These are phyloP conservation scores for Notospermus geniculatus DNA, from an alignment of 1,140 invertebrate species.

Conservation along the genomic window DNA sequence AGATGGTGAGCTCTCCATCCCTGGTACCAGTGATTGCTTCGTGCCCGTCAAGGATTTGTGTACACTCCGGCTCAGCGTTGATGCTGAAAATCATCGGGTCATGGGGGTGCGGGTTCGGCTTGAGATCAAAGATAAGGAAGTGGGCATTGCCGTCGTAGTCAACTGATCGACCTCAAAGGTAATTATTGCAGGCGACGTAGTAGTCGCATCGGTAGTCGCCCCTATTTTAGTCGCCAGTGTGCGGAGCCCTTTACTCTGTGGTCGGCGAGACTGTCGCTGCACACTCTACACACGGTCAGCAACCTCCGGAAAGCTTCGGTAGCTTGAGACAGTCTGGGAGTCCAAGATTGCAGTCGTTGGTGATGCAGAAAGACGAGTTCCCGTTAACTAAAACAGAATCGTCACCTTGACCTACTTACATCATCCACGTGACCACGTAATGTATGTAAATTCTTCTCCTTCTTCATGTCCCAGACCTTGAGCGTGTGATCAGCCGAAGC, in stretches of 20 bases:
- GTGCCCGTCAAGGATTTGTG: constrained; percentile 48
- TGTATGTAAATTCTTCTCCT: constrained; percentile 45
- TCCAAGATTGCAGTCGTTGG: too few relatives aligned
- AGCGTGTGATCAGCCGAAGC: constrained; percentile 51
- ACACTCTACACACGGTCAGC: too few relatives aligned
- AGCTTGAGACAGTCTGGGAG: too few relatives aligned
- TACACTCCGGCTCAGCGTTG: constrained; percentile 49
- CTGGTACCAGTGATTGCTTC: constrained; percentile 54
- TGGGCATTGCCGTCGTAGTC: constrained; percentile 51
- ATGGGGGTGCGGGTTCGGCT: constrained; percentile 35
- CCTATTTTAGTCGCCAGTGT: too few relatives aligned
- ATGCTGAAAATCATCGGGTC: constrained; percentile 46
- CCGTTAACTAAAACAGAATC: too few relatives aligned
- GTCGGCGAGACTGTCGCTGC: too few relatives aligned
- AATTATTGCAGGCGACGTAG: too few relatives aligned
- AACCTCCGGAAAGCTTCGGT: too few relatives aligned
- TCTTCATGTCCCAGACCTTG: constrained; percentile 51
- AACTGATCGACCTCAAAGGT: too few relatives aligned
- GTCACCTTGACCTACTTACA: constrained; percentile 29
- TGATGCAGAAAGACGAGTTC: too few relatives aligned
- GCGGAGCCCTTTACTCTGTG: too few relatives aligned
- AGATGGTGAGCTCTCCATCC: constrained; percentile 53
- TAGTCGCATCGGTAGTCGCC: too few relatives aligned
- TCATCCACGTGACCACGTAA: constrained; percentile 52
- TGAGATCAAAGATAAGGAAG: constrained; percentile 55